These are phyloP conservation scores for Zoanthus gigantus DNA, from an alignment of 92 coral and sea anemone species.

Conservation along the genomic window DNA sequence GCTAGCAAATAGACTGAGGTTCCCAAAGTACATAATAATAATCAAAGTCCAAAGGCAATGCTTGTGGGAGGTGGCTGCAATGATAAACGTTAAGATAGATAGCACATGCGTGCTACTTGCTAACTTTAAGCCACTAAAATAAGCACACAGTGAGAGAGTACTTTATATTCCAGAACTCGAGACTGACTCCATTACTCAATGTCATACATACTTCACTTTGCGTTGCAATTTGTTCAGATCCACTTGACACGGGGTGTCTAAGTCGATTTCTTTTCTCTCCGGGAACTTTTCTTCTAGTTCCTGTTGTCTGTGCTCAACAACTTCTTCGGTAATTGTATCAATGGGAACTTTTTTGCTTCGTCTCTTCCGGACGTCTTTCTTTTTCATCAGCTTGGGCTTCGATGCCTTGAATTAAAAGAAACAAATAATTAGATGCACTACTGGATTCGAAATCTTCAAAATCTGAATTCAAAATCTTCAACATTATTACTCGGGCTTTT, in stretches of 20 bases:
- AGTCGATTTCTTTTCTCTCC: constrained; percentile 91
- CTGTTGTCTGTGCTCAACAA: constrained; percentile 77
- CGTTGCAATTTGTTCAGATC: constrained; percentile 87
- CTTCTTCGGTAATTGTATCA: constrained; percentile 73
- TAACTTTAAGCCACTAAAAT: too few relatives aligned
- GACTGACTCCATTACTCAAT: background rate
- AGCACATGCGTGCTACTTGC: too few relatives aligned
- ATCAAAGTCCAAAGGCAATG: too few relatives aligned
- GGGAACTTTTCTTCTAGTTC: constrained; percentile 96
- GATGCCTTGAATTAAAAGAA: constrained; percentile 64
- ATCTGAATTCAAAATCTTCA: too few relatives aligned
- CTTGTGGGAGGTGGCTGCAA: too few relatives aligned
- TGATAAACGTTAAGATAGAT: too few relatives aligned
- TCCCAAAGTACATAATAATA: too few relatives aligned
- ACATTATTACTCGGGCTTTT: too few relatives aligned
- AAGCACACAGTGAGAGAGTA: too few relatives aligned
- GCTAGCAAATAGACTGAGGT: too few relatives aligned
- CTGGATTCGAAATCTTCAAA: background rate
- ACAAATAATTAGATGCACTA: background rate
- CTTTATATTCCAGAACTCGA: too few relatives aligned
- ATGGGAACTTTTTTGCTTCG: constrained; percentile 56
- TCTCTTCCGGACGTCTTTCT: constrained; percentile 71
- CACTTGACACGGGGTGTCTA: constrained; percentile 93
- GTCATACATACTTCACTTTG: constrained; percentile 84
- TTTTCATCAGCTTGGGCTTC: constrained; percentile 75